Conservation (phyloP, 2,888 invertebrate species). For the Drosophila tanythrix region DNA sequence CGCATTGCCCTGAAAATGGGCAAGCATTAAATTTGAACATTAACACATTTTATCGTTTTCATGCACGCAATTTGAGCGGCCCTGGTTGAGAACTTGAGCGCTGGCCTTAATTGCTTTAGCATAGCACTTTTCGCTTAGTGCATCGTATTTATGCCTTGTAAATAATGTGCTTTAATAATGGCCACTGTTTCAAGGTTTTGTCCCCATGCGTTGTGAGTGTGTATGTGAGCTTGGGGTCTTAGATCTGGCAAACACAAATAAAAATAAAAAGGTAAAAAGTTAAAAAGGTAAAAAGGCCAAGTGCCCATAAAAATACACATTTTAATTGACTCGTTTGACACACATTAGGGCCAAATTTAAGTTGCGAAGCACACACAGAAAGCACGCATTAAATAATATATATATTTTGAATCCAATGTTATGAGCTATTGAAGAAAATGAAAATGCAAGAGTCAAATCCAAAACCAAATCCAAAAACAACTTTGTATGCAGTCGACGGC, state of each 20-base stretch:
- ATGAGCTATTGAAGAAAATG: conserved; percentile 24
- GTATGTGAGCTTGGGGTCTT: conserved; percentile 8
- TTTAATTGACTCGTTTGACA: conserved; percentile 57
- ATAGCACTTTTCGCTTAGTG: conserved; percentile 43
- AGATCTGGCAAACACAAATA: conserved; percentile 16
- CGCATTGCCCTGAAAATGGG: conserved; percentile 45
- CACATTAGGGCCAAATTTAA: conserved; percentile 37
- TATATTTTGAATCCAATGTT: conserved; percentile 18
- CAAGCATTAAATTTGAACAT: conserved; percentile 24
- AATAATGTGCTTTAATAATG: conserved; percentile 26
- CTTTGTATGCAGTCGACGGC: conserved; percentile 61
- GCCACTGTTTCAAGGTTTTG: conserved; percentile 45
- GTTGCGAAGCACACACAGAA: conserved; percentile 2
- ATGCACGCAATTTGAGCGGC: conserved; percentile 58
- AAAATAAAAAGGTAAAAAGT: conserved; percentile 10
- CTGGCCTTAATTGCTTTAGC: conserved; percentile 63
- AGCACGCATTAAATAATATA: conserved; percentile 7
- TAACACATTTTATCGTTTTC: conserved; percentile 56
- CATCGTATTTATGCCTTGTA: conserved; percentile 37
- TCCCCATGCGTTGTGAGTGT: neutral
- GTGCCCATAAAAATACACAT: conserved; percentile 39
- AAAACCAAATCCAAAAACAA: neutral
- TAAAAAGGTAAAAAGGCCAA: conserved; percentile 57
- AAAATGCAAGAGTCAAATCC: conserved; percentile 4
- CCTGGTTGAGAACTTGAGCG: conserved; percentile 47